phyloP scores from a whole-genome alignment of 2,797 vertebrate genomes.

The Sebastes taczanowskii region DNA sequence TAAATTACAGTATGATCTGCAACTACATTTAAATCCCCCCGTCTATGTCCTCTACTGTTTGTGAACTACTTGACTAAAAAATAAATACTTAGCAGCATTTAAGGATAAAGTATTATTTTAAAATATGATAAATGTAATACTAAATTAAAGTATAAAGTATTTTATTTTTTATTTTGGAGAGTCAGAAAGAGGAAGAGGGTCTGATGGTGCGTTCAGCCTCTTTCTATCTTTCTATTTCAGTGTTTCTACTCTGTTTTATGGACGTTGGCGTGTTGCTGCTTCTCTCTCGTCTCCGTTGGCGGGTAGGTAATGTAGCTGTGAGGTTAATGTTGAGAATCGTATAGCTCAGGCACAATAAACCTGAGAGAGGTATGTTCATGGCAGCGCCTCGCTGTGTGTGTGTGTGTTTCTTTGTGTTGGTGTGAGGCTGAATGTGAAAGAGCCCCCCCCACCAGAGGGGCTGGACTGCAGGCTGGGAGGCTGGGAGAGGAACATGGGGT shows the following conservation, averaged over 20 bases:
- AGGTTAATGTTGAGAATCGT: conserved; percentile 78
- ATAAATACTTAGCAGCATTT: conserved; percentile 54
- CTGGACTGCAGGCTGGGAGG: conserved; percentile 51
- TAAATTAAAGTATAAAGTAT: conserved; percentile 9
- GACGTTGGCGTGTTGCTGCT: conserved; percentile 40
- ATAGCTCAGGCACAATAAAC: conserved; percentile 71
- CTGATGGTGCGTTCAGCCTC: conserved; percentile 48
- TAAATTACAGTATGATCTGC: conserved; percentile 35
- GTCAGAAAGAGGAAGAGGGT: neutral
- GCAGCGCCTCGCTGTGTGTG: conserved; percentile 33
- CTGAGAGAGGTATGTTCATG: conserved; percentile 67
- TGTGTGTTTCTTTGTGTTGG: conserved; percentile 57
- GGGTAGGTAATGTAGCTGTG: conserved; percentile 70
- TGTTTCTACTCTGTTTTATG: conserved; percentile 60
- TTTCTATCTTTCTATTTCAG: conserved; percentile 33
- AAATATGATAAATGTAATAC: too few relatives aligned
- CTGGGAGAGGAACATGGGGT: conserved; percentile 61
- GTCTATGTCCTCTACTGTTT: conserved; percentile 44
- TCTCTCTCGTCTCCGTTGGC: conserved; percentile 42
- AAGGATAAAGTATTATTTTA: conserved; percentile 20
- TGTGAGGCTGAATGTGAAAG: conserved; percentile 46
- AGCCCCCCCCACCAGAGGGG: conserved; percentile 37
- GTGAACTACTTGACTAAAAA: neutral
- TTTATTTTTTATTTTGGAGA: conserved; percentile 33
- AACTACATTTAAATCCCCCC: conserved; percentile 54